Evolutionary conservation across 2,797 vertebrate genomes (phyloP).

Genomic region (Alcedo atthis): DNA sequence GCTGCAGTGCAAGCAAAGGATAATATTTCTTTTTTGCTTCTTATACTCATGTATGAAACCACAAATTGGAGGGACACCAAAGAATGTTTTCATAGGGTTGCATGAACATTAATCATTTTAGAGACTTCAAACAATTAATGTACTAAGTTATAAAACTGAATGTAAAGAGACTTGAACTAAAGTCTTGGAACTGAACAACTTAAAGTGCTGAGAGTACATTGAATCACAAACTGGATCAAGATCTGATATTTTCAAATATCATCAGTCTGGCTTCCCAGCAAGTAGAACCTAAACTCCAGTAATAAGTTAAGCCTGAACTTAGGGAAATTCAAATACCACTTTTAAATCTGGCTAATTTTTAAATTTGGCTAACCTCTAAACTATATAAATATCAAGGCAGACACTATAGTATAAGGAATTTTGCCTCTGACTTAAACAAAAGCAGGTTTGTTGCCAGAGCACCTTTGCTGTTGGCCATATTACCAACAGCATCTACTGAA

Average conservation of each 20-base stretch:
- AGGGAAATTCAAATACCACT: background rate
- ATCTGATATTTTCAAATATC: slow-evolving; percentile 45
- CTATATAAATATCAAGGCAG: background rate
- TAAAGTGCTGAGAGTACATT: background rate
- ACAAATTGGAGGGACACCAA: slow-evolving; percentile 51
- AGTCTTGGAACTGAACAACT: slow-evolving; percentile 32
- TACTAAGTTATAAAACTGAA: background rate
- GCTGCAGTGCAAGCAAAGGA: background rate
- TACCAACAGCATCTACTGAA: background rate
- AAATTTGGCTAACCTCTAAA: slow-evolving; percentile 8
- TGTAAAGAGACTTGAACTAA: slow-evolving; percentile 19
- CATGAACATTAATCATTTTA: slow-evolving; percentile 42
- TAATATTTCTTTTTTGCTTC: slow-evolving; percentile 36
- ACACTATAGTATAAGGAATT: background rate
- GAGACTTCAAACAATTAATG: slow-evolving; percentile 44
- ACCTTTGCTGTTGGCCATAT: background rate
- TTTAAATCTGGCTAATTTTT: background rate
- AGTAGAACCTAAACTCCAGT: background rate
- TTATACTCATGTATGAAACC: slow-evolving; percentile 45
- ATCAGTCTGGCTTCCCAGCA: background rate
- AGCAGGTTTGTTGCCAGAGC: background rate
- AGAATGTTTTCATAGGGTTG: slow-evolving; percentile 20
- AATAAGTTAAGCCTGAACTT: slow-evolving; percentile 1
- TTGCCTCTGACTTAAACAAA: background rate
- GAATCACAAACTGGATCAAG: slow-evolving; percentile 41